Evolutionary conservation across 2,888 invertebrate genomes (phyloP).

Genomic region (Melangyna quadrimaculata): DNA sequence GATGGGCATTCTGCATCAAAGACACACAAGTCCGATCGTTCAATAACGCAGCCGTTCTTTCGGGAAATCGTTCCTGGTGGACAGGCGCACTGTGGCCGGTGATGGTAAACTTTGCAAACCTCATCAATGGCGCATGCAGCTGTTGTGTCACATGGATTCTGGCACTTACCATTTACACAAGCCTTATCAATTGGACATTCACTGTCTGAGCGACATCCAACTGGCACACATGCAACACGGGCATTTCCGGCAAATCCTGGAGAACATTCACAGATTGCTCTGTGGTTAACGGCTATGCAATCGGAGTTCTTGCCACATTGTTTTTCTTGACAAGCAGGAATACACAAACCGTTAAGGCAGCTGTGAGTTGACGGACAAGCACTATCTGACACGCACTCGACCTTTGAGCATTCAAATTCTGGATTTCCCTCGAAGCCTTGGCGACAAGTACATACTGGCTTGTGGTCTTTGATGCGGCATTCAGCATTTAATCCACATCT

Average conservation of each 20-base stretch:
- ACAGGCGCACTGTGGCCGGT: slow-evolving; percentile 90
- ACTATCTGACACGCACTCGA: slow-evolving; percentile 87
- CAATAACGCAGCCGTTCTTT: slow-evolving; percentile 83
- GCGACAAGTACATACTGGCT: slow-evolving; percentile 92
- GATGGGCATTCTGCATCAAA: slow-evolving; percentile 91
- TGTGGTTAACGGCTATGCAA: slow-evolving; percentile 90
- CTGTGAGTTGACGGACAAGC: slow-evolving; percentile 92
- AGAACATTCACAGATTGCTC: slow-evolving; percentile 91
- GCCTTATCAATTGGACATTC: slow-evolving; percentile 92
- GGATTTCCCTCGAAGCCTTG: slow-evolving; percentile 93
- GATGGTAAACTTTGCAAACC: slow-evolving; percentile 89
- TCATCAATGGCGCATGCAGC: slow-evolving; percentile 88
- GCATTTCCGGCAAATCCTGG: slow-evolving; percentile 92
- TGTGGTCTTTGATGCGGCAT: slow-evolving; percentile 91
- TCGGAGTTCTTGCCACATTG: slow-evolving; percentile 90
- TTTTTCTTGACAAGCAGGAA: slow-evolving; percentile 89
- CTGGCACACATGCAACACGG: slow-evolving; percentile 87
- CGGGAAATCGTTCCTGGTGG: slow-evolving; percentile 88
- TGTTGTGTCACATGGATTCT: slow-evolving; percentile 86
- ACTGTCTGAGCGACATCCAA: slow-evolving; percentile 89
- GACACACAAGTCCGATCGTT: slow-evolving; percentile 85
- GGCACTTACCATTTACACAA: slow-evolving; percentile 91
- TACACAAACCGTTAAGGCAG: slow-evolving; percentile 91
- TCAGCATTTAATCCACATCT: slow-evolving; percentile 92
- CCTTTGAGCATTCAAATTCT: slow-evolving; percentile 89